Evolutionary conservation across 2,888 invertebrate species (phyloP), one percentile per base, ranked within the genome.

Genomic region (Agrilus biguttatus): DNA sequence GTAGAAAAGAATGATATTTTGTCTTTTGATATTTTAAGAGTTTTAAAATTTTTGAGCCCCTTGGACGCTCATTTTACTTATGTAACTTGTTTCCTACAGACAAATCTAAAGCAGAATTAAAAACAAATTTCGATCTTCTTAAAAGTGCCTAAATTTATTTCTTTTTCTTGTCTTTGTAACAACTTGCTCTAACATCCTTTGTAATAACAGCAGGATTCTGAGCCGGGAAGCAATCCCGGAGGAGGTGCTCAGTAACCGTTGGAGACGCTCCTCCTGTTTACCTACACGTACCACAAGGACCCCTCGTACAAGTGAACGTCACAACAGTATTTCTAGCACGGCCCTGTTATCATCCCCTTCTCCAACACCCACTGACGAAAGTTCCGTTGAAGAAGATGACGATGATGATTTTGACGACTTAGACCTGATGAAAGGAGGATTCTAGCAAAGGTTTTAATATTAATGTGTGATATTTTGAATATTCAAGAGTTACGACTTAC

Each of bases 181-280:
- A n/a, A 12, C 19, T 14, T 17, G 36, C 28, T 37, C 21, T 33
- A 10, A 28, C 10, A 28, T 28, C 28, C 28, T 10, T 28, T 28
- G 4, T 10, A 28, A 28, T 28, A 28, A 32, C 14, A 33, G 28
- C 52, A 77, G 77, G 44, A 74, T 74, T n/a, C 55, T 77, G 51
- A 73, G 74, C 35, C 71, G 80, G 51, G 78, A 80, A 61, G 78
- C 75, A 47, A 83, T 83, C 55, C 81, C 81, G 43, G 83, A 83
- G 67, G 83, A 83, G 59, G 52, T 51, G 39, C 48, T 56, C 39
- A 58, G 53, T 17, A 52, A 50, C 19, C 53, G 55, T 12, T 49
- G 56, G 19, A 53, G 60, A 43, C 55, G 63, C 33, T 58, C 63
- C 1, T 60, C 59, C 42, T 69, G 59, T 64, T 62, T 60, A 53